Evolutionary conservation across 1,140 invertebrate genomes (phyloP), one percentile per base, ranked within the genome.

Genomic region (Cyclina sinensis): DNA sequence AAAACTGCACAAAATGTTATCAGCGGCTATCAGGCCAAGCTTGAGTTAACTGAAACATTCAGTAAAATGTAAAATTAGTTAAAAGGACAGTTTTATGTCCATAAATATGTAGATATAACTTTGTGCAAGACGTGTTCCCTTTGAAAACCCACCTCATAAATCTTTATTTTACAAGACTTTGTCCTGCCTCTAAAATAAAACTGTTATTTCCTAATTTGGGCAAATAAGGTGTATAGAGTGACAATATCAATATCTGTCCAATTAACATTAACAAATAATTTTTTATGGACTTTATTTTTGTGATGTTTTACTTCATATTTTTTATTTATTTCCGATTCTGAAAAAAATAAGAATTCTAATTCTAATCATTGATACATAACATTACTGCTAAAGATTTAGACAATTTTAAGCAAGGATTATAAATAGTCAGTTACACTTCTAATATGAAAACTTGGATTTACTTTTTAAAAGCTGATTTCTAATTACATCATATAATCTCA

Each of bases 61-160:
- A 57, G 79, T 65, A 65, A 81, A 43, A 86, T 86, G 84, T 86
- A 78, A 65, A 86, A 86, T 78, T 62, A 62, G 70, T 59, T 32
- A 78, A 86, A 86, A 86, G 51, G 84, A 86, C 84, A 86, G 62
- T 59, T 86, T 86, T 86, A 86, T 86, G 79, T 51, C 27, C 54
- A 81, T 62, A 37, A 65, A 81, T 62, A 81, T 81, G 54, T 86
- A 46, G 70, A 76, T 78, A 78, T 78, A 21, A 86, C 21, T 48
- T 51, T 62, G 21, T 24, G 2, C 30, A 18, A 37, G 70, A 70
- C 54, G 37, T 86, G 46, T 76, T 78, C 51, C 37, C 84, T 86
- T 86, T 86, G 84, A 86, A 78, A 86, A 48, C 35, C 32, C 48
- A n/a, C 1, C 30, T 78, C 48, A 43, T 86, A 76, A 86, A 86